A percentile compares a stretch with the other conserved stretches of the same genome.
Conservation (phyloP, 2,888 invertebrate species). For the Sialis fuliginosa region DNA sequence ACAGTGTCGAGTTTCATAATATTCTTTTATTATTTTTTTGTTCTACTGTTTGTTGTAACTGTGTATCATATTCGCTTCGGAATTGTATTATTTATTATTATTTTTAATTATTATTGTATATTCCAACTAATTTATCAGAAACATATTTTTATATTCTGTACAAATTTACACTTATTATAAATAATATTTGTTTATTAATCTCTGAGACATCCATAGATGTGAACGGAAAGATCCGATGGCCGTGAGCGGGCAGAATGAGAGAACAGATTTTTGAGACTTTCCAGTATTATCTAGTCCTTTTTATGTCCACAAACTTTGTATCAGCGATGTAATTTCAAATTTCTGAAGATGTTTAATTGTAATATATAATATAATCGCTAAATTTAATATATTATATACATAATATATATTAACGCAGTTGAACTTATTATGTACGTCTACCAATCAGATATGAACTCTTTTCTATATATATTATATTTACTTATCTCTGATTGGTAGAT, state of each 20-base stretch:
- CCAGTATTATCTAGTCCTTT: slow-evolving; percentile 55
- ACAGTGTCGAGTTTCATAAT: too few species aligned
- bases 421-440: too few species aligned
- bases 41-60: too few species aligned
- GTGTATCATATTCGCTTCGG: too few species aligned
- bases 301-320: slow-evolving; percentile 2
- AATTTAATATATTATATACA: too few species aligned
- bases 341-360: not conserved
- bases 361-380: too few species aligned
- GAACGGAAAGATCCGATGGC: not conserved
- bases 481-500: too few species aligned
- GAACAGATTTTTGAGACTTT: slow-evolving; percentile 21
- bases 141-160: not conserved
- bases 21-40: too few species aligned
- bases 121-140: not conserved
- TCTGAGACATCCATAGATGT: not conserved
- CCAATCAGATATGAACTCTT: too few species aligned
- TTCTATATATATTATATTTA: too few species aligned
- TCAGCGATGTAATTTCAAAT: not conserved
- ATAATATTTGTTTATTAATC: not conserved
- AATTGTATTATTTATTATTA: too few species aligned
- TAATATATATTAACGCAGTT: too few species aligned
- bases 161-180: not conserved
- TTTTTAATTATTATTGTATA: not conserved
- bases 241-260: not conserved